phyloP scores from a whole-genome alignment of 1,140 invertebrate species.

The Saccostrea glomerata region DNA sequence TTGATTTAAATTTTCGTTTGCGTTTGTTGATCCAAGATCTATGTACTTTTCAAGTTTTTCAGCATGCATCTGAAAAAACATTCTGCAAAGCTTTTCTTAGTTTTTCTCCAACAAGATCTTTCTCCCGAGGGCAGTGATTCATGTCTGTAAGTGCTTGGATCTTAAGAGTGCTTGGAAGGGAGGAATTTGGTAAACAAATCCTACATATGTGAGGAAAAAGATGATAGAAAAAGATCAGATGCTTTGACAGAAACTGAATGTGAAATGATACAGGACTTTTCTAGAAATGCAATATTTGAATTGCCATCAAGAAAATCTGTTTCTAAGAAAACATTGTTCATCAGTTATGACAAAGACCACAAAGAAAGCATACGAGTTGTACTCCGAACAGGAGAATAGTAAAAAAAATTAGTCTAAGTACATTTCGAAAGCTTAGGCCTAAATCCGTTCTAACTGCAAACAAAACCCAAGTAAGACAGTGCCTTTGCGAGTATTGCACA shows the following conservation, averaged over 20 bases:
- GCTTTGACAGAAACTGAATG: too few species aligned
- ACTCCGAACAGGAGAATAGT: too few species aligned
- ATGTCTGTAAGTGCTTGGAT: not conserved
- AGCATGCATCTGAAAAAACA: not conserved
- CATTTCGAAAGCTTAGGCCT: not conserved
- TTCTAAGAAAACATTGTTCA: too few species aligned
- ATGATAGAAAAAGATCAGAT: too few species aligned
- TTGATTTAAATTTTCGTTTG: not conserved
- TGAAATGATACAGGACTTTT: too few species aligned
- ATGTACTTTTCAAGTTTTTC: not conserved
- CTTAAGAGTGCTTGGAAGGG: too few species aligned
- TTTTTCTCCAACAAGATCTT: not conserved
- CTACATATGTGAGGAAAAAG: too few species aligned
- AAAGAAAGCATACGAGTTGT: too few species aligned
- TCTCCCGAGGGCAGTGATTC: not conserved
- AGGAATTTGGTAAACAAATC: too few species aligned
- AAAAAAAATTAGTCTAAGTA: not conserved
- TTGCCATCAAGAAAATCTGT: too few species aligned
- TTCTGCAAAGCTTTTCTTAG: not conserved
- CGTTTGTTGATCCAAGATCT: not conserved
- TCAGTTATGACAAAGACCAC: too few species aligned
- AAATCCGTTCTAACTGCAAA: not conserved
- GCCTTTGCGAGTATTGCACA: not conserved
- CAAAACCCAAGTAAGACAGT: not conserved
- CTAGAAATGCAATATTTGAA: too few species aligned